Percentiles rank a stretch among this genome's conserved stretches.
phyloP scores from a whole-genome alignment of 2,888 invertebrate species.

The Tipula helvola region DNA sequence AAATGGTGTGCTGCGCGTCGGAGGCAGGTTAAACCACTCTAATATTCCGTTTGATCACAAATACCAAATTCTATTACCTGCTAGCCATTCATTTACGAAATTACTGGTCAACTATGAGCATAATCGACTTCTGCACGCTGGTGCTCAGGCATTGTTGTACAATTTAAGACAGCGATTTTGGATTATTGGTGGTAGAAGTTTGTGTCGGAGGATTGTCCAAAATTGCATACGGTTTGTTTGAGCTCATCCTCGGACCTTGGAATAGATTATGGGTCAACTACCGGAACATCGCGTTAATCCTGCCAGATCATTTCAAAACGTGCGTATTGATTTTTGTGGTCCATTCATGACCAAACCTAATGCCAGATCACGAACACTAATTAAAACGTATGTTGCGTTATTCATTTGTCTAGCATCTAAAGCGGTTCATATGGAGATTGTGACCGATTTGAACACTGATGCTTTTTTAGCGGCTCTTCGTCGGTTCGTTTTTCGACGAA shows the following conservation, averaged over 20 bases:
- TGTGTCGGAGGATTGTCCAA: no score
- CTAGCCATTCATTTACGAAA: background rate
- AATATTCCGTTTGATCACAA: background rate
- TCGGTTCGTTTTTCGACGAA: no score
- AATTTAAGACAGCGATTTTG: background rate
- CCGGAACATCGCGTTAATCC: background rate
- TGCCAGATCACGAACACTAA: background rate
- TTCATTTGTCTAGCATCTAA: background rate
- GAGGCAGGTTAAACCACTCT: background rate
- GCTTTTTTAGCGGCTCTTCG: background rate
- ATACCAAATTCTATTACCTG: no score
- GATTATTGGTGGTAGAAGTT: no score
- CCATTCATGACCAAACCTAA: background rate
- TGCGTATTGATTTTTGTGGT: background rate
- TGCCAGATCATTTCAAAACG: background rate
- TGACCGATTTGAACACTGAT: background rate
- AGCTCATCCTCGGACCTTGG: background rate
- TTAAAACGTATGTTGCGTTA: background rate
- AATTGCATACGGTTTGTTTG: background rate
- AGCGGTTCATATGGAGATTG: background rate
- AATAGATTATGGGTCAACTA: no score
- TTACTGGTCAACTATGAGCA: background rate
- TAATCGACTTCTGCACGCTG: background rate
- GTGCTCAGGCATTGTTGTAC: background rate
- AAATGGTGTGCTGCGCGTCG: background rate